phyloP scores from a whole-genome alignment of 1,140 invertebrate genomes.

The Papilio xuthus region DNA sequence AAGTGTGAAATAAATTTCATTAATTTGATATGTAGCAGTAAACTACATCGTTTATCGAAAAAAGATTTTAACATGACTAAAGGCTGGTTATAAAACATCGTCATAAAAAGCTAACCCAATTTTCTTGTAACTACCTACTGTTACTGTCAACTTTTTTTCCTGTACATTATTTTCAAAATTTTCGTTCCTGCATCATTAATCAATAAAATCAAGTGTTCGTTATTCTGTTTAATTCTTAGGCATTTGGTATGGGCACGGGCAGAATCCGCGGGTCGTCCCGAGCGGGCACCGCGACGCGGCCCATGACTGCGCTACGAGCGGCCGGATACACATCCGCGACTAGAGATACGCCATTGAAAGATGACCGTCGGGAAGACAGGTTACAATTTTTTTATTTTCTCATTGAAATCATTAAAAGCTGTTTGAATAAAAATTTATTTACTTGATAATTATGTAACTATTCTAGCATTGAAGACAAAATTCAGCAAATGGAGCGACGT shows the following conservation, averaged over 20 bases:
- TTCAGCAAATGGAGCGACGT: constrained; percentile 87
- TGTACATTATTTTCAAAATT: too few relatives aligned
- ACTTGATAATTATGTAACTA: neutral
- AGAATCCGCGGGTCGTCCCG: constrained; percentile 63
- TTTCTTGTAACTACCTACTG: too few relatives aligned
- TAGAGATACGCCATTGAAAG: constrained; percentile 81
- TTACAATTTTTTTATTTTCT: constrained; percentile 64
- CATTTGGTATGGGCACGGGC: constrained; percentile 68
- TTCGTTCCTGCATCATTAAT: too few relatives aligned
- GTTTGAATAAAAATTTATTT: neutral
- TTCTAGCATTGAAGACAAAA: constrained; percentile 88
- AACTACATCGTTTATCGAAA: too few relatives aligned
- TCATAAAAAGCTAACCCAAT: too few relatives aligned
- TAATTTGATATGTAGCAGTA: too few relatives aligned
- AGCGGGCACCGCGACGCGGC: constrained; percentile 82
- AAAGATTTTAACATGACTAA: too few relatives aligned
- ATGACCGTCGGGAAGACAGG: constrained; percentile 89
- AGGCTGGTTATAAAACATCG: too few relatives aligned
- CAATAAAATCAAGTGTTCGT: too few relatives aligned
- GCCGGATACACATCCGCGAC: constrained; percentile 94
- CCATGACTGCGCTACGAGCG: constrained; percentile 97
- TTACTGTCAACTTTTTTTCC: too few relatives aligned
- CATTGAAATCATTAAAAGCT: neutral
- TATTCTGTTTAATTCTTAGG: constrained; percentile 42
- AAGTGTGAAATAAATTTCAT: too few relatives aligned